Evolutionary conservation across 2,888 invertebrate species (phyloP).

Genomic region (Gasteruption jaculator): DNA sequence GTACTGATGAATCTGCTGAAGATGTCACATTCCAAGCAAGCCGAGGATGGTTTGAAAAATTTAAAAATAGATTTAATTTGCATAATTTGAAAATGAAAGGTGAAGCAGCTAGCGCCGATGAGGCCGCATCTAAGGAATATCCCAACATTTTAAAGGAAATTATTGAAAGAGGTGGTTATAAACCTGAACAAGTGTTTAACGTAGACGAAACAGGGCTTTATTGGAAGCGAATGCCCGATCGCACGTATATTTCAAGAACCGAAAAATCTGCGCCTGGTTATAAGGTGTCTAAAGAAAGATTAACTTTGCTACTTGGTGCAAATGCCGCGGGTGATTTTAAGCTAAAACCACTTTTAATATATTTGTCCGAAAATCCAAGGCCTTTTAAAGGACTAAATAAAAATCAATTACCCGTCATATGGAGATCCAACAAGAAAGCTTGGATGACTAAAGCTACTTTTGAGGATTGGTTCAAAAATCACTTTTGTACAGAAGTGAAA

Average conservation of each 20-base stretch:
- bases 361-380: constrained; percentile 26
- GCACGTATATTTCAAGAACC: constrained; percentile 23
- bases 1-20: no score
- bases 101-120: constrained; percentile 19
- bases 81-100: constrained; percentile 16
- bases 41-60: constrained; percentile 29
- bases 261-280: constrained; percentile 25
- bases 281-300: constrained; percentile 25
- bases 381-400: constrained; percentile 24
- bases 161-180: constrained; percentile 13
- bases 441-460: no score
- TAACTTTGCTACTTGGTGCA: constrained; percentile 23
- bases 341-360: constrained; percentile 26
- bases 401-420: constrained; percentile 19
- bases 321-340: constrained; percentile 25
- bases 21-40: no score
- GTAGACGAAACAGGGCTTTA: constrained; percentile 26
- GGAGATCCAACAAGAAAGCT: no score
- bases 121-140: constrained; percentile 16
- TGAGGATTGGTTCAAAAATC: no score
- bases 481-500: no score
- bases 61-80: constrained; percentile 16
- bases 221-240: constrained; percentile 28
- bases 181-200: constrained; percentile 20
- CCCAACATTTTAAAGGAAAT: constrained; percentile 12